Evolutionary conservation across 2,113 vertebrate species (phyloP), one percentile per base, ranked within the genome.

Genomic region (Grallaria varia): DNA sequence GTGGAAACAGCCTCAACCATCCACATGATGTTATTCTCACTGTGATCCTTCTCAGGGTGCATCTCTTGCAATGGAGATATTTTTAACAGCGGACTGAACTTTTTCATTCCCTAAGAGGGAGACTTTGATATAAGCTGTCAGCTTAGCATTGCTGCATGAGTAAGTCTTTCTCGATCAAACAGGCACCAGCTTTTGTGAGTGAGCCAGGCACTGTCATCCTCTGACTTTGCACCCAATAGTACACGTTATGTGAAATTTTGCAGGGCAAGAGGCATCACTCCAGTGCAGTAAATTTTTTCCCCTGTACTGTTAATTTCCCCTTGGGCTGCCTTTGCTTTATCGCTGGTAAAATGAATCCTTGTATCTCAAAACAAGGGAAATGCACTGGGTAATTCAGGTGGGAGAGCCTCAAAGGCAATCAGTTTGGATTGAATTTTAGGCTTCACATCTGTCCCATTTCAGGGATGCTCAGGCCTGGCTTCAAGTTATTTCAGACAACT

Each of bases 51-150:
- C 66, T 77, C 27, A n/a, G 73, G 21, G 7, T 42, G 14, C 23
- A 31, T 59, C 24, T 58, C 14, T 68, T 67, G 44, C 40, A 35
- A 37, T 68, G 35, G 58, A 60, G 37, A 18, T 27, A 6, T 64
- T 90, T 85, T 84, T 31, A 66, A 60, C 37, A 52, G n/a, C 23
- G 77, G 31, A 10, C 15, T 62, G 24, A 10, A 23, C 25, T 58
- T 35, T 14, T 24, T 42, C 1, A 10, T 8, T 3, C 16, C 1
- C 7, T 14, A 23, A 44, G 49, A 60, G n/a, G 8, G 27, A 9
- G 12, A 22, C 23, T 63, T 56, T 75, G 31, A 27, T 24, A 37
- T 4, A 2, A 6, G 6, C 27, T 74, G 25, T 78, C 45, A 62
- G 42, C 5, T 91, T 39, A 55, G 24, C 2, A 8, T 6, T 55